Percentiles rank a stretch among this genome's conserved stretches.
Evolutionary conservation across 1,140 invertebrate species (phyloP).

Genomic region (Drosophila pallidifrons): DNA sequence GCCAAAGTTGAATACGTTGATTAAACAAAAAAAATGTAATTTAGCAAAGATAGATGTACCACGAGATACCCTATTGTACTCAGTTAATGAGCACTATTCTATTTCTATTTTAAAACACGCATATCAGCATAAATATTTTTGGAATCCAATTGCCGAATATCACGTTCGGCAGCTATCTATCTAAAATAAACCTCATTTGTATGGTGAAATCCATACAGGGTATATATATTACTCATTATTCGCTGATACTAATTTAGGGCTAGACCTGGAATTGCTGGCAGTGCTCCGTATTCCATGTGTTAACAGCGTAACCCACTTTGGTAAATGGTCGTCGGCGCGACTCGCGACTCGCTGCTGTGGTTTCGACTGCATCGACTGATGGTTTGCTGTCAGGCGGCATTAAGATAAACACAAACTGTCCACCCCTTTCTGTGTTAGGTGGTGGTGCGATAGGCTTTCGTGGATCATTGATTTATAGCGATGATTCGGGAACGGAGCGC

Average conservation of each 20-base stretch:
- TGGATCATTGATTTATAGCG: constrained; percentile 78
- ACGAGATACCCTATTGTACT: constrained; percentile 2
- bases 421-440: constrained; percentile 35
- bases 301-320: constrained; percentile 58
- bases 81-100: neutral
- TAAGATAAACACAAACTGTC: constrained; percentile 72
- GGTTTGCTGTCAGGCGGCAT: constrained; percentile 73
- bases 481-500: constrained; percentile 56
- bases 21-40: constrained; percentile 11
- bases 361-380: constrained; percentile 54
- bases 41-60: neutral
- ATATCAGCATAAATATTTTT: neutral
- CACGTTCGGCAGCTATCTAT: neutral
- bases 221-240: constrained; percentile 34
- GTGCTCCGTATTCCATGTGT: constrained; percentile 13
- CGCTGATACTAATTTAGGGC: neutral
- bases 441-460: constrained; percentile 50
- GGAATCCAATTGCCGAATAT: neutral
- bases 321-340: constrained; percentile 20
- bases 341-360: constrained; percentile 18
- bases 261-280: neutral
- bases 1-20: constrained; percentile 9
- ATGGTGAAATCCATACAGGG: neutral
- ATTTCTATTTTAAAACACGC: neutral
- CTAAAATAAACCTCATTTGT: neutral